Conservation (phyloP, 1,140 invertebrate species). For the Achatina immaculata region DNA sequence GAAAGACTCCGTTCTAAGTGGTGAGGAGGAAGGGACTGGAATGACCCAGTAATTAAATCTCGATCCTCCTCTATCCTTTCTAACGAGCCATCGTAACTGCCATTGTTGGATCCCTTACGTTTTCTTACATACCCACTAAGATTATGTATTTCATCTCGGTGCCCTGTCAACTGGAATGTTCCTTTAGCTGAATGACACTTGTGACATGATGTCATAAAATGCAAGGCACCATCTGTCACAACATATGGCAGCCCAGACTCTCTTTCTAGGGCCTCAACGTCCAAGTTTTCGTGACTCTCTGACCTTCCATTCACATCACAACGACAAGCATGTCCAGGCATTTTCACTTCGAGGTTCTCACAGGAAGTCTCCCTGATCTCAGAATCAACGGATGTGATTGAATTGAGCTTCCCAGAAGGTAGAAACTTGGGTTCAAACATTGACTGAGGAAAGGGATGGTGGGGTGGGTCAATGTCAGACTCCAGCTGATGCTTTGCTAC, state of each 20-base stretch:
- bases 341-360: conserved; percentile 28
- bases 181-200: conserved; percentile 8
- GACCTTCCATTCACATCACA: conserved; percentile 14
- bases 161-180: neutral
- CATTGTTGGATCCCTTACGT: conserved; percentile 2
- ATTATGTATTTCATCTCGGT: neutral
- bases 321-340: neutral
- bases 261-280: conserved; percentile 1
- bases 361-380: conserved; percentile 39
- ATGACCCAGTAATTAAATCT: neutral
- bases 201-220: conserved; percentile 23
- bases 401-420: neutral
- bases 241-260: conserved; percentile 34
- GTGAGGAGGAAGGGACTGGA: conserved; percentile 11
- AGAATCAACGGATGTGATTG: neutral
- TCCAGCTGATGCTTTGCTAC: neutral
- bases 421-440: neutral
- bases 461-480: too few relatives aligned
- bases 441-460: neutral
- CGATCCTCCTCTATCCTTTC: conserved; percentile 26
- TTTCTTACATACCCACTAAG: neutral
- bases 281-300: neutral
- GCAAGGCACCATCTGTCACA: conserved; percentile 37
- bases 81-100: conserved; percentile 18
- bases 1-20: conserved; percentile 34